Base-by-base conservation (phyloP, 2,797 vertebrate species). In the Rousettus madagascariensis region DNA sequence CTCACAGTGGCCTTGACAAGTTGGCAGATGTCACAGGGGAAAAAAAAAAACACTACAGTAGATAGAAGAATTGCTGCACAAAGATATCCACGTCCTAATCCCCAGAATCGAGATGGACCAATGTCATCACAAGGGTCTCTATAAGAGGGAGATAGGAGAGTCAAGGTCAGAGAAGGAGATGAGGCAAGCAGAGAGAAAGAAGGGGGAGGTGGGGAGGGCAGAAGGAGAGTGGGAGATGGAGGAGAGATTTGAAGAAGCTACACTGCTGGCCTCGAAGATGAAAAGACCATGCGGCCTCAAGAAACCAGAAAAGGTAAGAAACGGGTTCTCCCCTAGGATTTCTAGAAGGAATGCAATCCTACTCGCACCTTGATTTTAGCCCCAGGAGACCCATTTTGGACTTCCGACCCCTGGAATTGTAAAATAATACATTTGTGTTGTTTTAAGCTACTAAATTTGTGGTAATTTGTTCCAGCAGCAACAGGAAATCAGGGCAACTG, bases 151-250 rank as follows among this genome's bases (percentile, higher is more conserved):
- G 59, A 43, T 19, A 24, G 51, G 59, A 71, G 26, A 16, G 49
- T 63, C 43, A 17, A 36, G 22, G 20, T 46, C 75, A 83, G 69
- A 36, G 43, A 43, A 78, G 75, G 30, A 9, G 49, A 4, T 13
- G 63, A 22, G n/a, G 17, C 10, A 57, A 36, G 36, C 13, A 51
- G 20, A n/a, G 17, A 43, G 28, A 22, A 6, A 26, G 38, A 9
- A 1, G 2, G 8, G 2, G 8, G 1, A 8, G 7, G 71, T 43
- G 15, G 57, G 3, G 8, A 10, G 17, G 7, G 33, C 16, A 24
- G 30, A 26, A 26, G 7, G 46, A 15, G 26, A 15, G 5, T 1
- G 24, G 51, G 43, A 9, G 41, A 49, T 13, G 22, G 30, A 3
- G 30, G 24, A 4, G n/a, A 26, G 71, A 10, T 49, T 17, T 46